Evolutionary conservation across 1,140 invertebrate genomes (phyloP).

Genomic region (Saccostrea cuccullata): DNA sequence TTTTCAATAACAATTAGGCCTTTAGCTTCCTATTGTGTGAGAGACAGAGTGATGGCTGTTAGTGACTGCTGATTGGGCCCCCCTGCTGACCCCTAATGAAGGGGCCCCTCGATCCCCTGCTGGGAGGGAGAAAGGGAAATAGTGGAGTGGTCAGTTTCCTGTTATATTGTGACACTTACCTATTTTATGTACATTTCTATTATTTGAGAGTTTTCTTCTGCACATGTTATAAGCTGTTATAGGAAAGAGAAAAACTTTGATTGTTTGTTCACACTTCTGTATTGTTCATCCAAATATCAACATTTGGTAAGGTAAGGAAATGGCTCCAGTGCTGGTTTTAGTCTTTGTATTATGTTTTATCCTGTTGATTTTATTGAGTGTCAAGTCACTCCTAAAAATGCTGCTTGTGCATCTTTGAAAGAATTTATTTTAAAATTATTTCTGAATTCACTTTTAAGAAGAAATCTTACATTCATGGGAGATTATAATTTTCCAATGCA

Average conservation of each 20-base stretch:
- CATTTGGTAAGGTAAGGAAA: background rate
- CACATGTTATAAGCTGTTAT: background rate
- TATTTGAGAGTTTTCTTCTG: constrained; percentile 19
- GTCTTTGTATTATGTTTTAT: background rate
- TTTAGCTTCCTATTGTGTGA: background rate
- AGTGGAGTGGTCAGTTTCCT: constrained; percentile 3
- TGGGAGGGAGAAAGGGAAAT: constrained; percentile 26
- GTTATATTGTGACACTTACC: background rate
- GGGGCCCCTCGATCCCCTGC: background rate
- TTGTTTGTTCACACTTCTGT: background rate
- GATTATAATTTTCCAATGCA: too few species aligned
- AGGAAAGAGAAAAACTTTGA: background rate
- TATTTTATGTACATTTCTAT: background rate
- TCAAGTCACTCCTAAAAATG: too few species aligned
- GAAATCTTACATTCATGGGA: too few species aligned
- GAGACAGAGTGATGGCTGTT: constrained; percentile 21
- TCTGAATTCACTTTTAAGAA: too few species aligned
- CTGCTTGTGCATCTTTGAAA: too few species aligned
- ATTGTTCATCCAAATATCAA: background rate
- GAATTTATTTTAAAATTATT: too few species aligned
- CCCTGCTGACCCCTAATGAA: constrained; percentile 8
- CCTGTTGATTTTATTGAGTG: background rate
- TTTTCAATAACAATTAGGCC: background rate
- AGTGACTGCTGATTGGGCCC: background rate
- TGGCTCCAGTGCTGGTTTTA: background rate